phyloP scores from a whole-genome alignment of 2,797 vertebrate species.

The Peromyscus aztecus region DNA sequence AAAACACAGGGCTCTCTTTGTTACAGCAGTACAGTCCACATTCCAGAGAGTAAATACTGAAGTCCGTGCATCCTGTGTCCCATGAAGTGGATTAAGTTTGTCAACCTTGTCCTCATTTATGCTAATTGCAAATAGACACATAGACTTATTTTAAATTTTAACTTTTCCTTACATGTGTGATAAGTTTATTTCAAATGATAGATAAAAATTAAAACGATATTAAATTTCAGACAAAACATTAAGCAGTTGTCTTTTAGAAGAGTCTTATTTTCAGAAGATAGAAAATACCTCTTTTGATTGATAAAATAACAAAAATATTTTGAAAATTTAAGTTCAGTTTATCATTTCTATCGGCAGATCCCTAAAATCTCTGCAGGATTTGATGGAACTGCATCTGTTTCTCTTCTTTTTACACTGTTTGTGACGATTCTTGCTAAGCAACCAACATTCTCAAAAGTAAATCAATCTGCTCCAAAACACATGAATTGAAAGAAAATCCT shows the following conservation, averaged over 20 bases:
- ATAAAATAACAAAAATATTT: conserved; percentile 10
- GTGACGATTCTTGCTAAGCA: conserved; percentile 40
- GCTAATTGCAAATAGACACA: not conserved
- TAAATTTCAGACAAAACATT: not conserved
- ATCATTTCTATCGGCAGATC: not conserved
- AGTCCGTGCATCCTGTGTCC: not conserved
- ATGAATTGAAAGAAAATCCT: conserved; percentile 62
- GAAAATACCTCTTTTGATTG: not conserved
- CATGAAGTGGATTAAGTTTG: no score
- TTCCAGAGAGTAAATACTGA: not conserved
- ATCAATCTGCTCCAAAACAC: conserved; percentile 39
- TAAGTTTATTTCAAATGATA: conserved; percentile 49
- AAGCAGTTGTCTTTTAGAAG: conserved; percentile 9
- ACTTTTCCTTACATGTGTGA: not conserved
- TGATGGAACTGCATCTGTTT: conserved; percentile 41
- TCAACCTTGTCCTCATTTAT: not conserved
- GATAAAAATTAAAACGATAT: conserved; percentile 6
- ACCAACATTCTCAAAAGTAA: conserved; percentile 62
- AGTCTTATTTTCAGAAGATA: not conserved
- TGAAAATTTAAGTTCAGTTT: conserved; percentile 39
- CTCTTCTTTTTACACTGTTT: not conserved
- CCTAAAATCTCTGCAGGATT: conserved; percentile 6
- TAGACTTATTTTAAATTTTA: not conserved
- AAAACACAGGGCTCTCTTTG: not conserved
- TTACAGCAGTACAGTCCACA: not conserved